A percentile compares a stretch with the other conserved stretches of the same genome.
Conservation (phyloP, 2,113 vertebrate species). For the Nematolebias whitei region DNA sequence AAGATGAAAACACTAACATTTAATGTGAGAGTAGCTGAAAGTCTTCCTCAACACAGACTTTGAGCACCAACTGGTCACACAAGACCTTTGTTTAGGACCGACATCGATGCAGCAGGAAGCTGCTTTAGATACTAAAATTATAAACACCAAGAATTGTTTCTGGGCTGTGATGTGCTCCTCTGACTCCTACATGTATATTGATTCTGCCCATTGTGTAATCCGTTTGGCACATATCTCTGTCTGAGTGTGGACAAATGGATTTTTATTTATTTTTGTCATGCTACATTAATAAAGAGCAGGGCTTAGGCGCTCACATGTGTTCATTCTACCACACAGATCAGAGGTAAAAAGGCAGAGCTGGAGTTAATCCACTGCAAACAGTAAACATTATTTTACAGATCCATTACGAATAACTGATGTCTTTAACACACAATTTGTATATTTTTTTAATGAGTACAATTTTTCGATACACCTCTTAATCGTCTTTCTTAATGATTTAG, state of each 20-base stretch:
- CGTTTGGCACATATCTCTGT: constrained; percentile 25
- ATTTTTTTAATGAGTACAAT: constrained; percentile 21
- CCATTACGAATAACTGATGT: no score
- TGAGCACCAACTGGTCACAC: no score
- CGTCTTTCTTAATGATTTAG: constrained; percentile 49
- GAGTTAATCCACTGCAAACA: constrained; percentile 56
- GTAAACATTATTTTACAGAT: no score
- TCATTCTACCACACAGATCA: constrained; percentile 54
- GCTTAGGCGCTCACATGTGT: constrained; percentile 39
- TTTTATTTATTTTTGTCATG: constrained; percentile 60
- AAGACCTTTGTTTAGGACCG: no score
- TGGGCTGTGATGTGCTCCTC: background rate
- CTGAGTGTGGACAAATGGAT: constrained; percentile 51
- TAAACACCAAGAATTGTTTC: no score
- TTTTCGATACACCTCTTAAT: constrained; percentile 6
- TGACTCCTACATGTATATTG: constrained; percentile 16
- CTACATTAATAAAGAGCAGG: constrained; percentile 59
- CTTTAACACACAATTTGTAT: background rate
- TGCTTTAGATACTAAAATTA: no score
- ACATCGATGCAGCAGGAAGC: no score
- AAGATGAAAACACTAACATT: no score
- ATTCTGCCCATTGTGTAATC: constrained; percentile 38
- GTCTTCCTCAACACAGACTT: no score
- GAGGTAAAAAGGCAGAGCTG: constrained; percentile 64
- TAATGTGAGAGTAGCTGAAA: no score